A percentile compares a stretch with the other conserved stretches of the same genome.
Conservation (phyloP, 2,113 vertebrate species). For the Chloropsis hardwickii region DNA sequence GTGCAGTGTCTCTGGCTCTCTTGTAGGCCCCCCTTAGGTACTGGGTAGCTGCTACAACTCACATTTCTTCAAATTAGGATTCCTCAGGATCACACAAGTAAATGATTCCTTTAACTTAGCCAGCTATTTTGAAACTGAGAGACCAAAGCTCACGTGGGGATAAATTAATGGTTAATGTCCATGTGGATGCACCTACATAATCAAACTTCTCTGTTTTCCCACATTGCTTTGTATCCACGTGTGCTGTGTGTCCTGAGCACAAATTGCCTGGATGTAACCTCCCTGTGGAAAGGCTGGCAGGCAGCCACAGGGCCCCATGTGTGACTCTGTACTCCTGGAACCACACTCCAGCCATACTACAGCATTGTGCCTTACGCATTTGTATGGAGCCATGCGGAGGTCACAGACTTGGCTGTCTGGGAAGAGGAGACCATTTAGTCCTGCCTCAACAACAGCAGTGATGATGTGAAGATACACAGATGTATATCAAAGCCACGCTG, state of each 20-base stretch:
- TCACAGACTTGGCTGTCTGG: background rate
- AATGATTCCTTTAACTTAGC: background rate
- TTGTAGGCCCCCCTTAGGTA: background rate
- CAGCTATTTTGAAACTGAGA: background rate
- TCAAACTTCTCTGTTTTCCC: background rate
- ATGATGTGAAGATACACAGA: conserved; percentile 21
- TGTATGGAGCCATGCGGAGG: background rate
- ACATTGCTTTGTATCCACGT: fast-evolving
- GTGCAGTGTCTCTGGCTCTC: background rate
- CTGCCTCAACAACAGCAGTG: background rate
- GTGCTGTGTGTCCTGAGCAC: fast-evolving
- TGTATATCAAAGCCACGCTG: background rate
- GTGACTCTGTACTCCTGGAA: background rate
- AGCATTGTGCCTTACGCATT: background rate
- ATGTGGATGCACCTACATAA: background rate
- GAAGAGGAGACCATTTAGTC: background rate
- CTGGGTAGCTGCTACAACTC: background rate
- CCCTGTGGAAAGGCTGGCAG: background rate
- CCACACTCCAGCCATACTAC: background rate
- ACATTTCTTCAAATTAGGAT: background rate
- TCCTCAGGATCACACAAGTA: background rate
- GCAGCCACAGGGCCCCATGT: background rate
- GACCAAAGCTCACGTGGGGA: background rate
- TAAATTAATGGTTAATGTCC: background rate
- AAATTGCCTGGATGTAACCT: background rate